Conservation (phyloP, 2,113 vertebrate genomes). For the Odocoileus hemionus region DNA sequence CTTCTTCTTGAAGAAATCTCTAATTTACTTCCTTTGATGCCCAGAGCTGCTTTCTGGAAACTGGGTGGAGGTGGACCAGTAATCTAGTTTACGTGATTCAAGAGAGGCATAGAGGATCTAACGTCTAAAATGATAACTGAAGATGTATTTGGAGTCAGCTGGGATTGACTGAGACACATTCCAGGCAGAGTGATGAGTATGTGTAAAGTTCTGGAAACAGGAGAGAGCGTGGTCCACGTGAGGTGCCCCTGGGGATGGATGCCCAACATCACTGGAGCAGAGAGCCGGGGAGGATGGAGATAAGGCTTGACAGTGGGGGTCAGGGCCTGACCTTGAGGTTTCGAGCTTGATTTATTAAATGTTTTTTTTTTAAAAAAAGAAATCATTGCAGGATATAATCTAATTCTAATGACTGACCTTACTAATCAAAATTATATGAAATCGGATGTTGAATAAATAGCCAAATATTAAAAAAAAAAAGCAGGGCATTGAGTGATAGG, state of each 20-base stretch:
- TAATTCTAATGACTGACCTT: too few relatives aligned
- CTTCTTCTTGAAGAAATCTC: not conserved
- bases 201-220: not conserved
- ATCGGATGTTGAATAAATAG: too few relatives aligned
- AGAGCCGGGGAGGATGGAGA: too few relatives aligned
- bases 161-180: not conserved
- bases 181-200: not conserved
- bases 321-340: not conserved
- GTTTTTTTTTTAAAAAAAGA: too few relatives aligned
- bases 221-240: rapidly evolving
- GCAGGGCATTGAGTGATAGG: not conserved
- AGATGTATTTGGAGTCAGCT: not conserved
- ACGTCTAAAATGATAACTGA: not conserved
- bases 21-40: not conserved
- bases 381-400: too few relatives aligned
- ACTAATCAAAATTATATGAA: too few relatives aligned
- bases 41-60: not conserved
- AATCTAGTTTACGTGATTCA: not conserved
- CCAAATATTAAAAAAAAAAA: too few relatives aligned
- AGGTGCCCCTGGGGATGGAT: not conserved
- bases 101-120: not conserved
- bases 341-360: not conserved
- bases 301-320: not conserved
- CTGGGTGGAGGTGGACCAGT: too few relatives aligned
- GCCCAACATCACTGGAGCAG: not conserved